These are phyloP conservation scores for Cygnus buccinator DNA, from an alignment of 2,113 vertebrate species.

Conservation along the genomic window DNA sequence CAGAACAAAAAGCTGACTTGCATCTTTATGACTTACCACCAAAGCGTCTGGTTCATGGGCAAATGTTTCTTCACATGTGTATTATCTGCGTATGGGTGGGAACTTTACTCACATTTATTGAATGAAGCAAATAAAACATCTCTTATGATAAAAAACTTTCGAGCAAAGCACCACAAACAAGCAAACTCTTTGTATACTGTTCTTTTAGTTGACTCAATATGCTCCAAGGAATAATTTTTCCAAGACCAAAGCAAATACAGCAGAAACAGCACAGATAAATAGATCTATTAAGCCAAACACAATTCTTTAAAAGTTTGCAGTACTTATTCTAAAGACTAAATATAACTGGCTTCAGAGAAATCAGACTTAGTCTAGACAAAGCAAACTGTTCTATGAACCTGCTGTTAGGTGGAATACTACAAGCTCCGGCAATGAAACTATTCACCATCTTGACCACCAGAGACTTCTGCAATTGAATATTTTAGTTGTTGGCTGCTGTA, in stretches of 20 bases:
- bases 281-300: slow-evolving; percentile 45
- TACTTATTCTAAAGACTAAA: slow-evolving; percentile 6
- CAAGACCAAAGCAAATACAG: slow-evolving; percentile 66
- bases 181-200: slow-evolving; percentile 32
- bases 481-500: background rate
- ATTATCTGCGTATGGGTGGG: background rate
- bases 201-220: slow-evolving; percentile 55
- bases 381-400: background rate
- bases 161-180: slow-evolving; percentile 63
- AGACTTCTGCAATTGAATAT: background rate
- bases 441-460: background rate
- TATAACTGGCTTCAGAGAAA: slow-evolving; percentile 13
- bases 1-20: background rate
- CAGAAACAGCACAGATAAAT: slow-evolving; percentile 51
- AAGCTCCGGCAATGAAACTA: background rate
- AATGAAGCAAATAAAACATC: background rate
- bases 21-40: background rate
- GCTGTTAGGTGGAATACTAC: background rate
- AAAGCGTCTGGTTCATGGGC: background rate
- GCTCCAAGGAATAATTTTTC: slow-evolving; percentile 57
- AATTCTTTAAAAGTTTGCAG: slow-evolving; percentile 6
- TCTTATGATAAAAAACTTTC: background rate
- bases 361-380: slow-evolving; percentile 29
- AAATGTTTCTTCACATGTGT: background rate
- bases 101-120: background rate